These are phyloP conservation scores for Labrus mixtus DNA, from an alignment of 2,113 vertebrate species.

Conservation along the genomic window DNA sequence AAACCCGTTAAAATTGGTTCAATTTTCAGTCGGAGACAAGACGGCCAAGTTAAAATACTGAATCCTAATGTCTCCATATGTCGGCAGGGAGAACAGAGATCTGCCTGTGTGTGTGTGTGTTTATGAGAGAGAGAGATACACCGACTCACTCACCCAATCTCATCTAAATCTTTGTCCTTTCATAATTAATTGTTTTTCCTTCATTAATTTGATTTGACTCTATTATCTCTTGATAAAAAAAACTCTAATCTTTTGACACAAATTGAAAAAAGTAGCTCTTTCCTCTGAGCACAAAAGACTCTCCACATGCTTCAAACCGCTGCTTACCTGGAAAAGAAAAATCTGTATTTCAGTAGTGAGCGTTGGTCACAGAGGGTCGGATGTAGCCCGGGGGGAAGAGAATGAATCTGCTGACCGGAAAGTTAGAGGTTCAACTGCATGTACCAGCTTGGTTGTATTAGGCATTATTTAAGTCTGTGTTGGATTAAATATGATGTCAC, in stretches of 20 bases:
- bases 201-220: slow-evolving; percentile 31
- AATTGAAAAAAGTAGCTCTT: slow-evolving; percentile 7
- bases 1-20: slow-evolving; percentile 39
- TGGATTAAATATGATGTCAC: slow-evolving; percentile 8
- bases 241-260: slow-evolving; percentile 1
- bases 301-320: slow-evolving; percentile 13
- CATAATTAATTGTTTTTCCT: background rate
- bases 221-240: slow-evolving; percentile 19
- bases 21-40: slow-evolving; percentile 26
- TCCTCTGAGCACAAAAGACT: slow-evolving; percentile 31
- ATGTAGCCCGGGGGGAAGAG: slow-evolving; percentile 40
- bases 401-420: slow-evolving; percentile 48
- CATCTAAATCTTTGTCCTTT: slow-evolving; percentile 4
- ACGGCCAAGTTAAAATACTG: slow-evolving; percentile 37
- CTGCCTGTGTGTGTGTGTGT: slow-evolving; percentile 8
- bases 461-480: background rate
- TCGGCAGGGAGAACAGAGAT: slow-evolving; percentile 16
- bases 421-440: slow-evolving; percentile 32
- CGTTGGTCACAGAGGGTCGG: slow-evolving; percentile 23
- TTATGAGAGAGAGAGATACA: background rate
- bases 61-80: slow-evolving; percentile 30
- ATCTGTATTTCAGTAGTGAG: slow-evolving; percentile 8
- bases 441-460: slow-evolving; percentile 18
- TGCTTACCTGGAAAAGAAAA: slow-evolving; percentile 6
- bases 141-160: slow-evolving; percentile 11